phyloP scores from a whole-genome alignment of 53 echinoderm and acorn worm species.

The Holothuria scabra region DNA sequence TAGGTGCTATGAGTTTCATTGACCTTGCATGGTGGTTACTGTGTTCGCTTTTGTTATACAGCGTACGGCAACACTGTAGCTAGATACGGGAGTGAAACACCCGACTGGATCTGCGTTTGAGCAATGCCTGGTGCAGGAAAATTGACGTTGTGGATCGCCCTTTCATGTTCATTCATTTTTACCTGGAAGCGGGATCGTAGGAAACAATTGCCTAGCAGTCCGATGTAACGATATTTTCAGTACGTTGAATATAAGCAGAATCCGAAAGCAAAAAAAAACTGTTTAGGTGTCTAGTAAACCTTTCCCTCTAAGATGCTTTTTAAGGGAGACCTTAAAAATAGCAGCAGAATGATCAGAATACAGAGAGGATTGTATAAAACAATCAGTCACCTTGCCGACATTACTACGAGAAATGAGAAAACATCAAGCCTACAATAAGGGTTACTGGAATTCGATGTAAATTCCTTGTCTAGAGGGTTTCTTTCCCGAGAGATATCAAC shows the following conservation, averaged over 20 bases:
- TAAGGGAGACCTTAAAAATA: not conserved
- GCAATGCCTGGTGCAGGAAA: too few species aligned
- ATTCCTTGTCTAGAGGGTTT: not conserved
- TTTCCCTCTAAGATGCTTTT: not conserved
- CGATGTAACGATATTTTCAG: too few species aligned
- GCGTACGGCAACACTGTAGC: too few species aligned
- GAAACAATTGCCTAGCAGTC: too few species aligned
- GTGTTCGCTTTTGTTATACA: too few species aligned
- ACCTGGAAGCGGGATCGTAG: too few species aligned
- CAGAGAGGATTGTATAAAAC: not conserved
- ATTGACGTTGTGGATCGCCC: too few species aligned
- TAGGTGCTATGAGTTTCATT: too few species aligned
- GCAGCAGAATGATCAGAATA: conserved; percentile 37
- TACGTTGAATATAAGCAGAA: not conserved
- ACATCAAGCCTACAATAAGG: conserved; percentile 20
- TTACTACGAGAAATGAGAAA: not conserved
- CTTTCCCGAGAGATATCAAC: conserved; percentile 17
- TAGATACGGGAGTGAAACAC: too few species aligned
- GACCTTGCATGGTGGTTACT: too few species aligned
- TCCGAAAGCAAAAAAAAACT: conserved; percentile 2
- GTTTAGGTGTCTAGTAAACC: not conserved
- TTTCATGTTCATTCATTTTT: too few species aligned
- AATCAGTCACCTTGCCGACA: not conserved
- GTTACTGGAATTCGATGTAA: conserved; percentile 19
- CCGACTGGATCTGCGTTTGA: too few species aligned